A percentile compares a stretch with the other conserved stretches of the same genome.
Evolutionary conservation across 2,888 invertebrate species (phyloP).

Genomic region (Zele albiditarsus): DNA sequence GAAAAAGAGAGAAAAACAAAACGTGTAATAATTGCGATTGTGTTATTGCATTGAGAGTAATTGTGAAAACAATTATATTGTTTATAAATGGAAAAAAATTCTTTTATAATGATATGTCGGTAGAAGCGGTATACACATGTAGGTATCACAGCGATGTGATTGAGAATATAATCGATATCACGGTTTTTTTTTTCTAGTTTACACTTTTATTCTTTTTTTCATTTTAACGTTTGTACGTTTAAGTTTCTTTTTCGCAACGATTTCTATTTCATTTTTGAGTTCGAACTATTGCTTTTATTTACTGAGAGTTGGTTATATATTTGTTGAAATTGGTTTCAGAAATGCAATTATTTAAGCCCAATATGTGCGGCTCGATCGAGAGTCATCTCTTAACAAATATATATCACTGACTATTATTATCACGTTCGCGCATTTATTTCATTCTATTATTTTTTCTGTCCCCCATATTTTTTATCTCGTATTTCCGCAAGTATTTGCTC

Average conservation of each 20-base stretch:
- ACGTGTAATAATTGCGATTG: slow-evolving; percentile 21
- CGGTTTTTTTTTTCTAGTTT: slow-evolving; percentile 46
- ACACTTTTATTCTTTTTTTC: slow-evolving; percentile 12
- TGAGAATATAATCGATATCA: slow-evolving; percentile 60
- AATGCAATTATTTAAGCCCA: slow-evolving; percentile 3
- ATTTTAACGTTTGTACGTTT: slow-evolving; percentile 28
- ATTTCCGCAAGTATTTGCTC: neutral
- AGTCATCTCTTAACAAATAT: slow-evolving; percentile 45
- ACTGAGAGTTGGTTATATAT: neutral
- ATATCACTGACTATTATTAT: slow-evolving; percentile 45
- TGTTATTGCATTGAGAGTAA: slow-evolving; percentile 33
- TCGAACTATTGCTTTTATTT: neutral
- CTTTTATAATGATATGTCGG: slow-evolving; percentile 66
- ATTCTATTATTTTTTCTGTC: slow-evolving; percentile 15
- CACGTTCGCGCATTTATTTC: slow-evolving; percentile 47
- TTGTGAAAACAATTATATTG: slow-evolving; percentile 43
- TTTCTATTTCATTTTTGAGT: neutral
- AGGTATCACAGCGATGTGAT: slow-evolving; percentile 68
- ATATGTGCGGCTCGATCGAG: neutral
- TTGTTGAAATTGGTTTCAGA: neutral
- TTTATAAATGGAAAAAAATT: slow-evolving; percentile 47
- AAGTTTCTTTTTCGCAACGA: neutral
- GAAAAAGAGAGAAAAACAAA: slow-evolving; percentile 49
- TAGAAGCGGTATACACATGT: slow-evolving; percentile 57
- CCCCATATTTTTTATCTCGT: neutral